phyloP scores from a whole-genome alignment of 2,797 vertebrate genomes.

The Danio albolineatus region DNA sequence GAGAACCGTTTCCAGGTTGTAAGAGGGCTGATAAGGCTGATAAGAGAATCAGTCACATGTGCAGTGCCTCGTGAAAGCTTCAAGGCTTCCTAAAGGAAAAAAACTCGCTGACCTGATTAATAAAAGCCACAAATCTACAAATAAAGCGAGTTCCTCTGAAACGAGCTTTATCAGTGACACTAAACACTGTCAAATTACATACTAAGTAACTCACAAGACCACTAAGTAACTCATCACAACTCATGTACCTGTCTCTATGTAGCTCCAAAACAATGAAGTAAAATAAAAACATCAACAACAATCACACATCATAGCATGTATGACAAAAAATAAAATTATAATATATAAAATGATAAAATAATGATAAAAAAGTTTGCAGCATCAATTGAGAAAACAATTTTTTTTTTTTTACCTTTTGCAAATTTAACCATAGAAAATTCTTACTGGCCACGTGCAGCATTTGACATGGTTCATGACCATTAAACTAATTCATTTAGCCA shows the following conservation, averaged over 20 bases:
- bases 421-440: too few species aligned
- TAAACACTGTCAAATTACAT: not conserved
- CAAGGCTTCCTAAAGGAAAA: slow-evolving; percentile 31
- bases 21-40: slow-evolving; percentile 42
- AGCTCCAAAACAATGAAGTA: not conserved
- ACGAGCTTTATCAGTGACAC: not conserved
- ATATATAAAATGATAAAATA: too few species aligned
- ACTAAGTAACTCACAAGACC: not conserved
- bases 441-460: too few species aligned
- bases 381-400: too few species aligned
- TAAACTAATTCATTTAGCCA: too few species aligned
- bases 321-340: not conserved
- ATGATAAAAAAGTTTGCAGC: too few species aligned
- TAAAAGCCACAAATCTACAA: slow-evolving; percentile 27
- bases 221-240: not conserved
- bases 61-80: slow-evolving; percentile 19
- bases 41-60: slow-evolving; percentile 43
- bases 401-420: too few species aligned
- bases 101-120: slow-evolving; percentile 15
- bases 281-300: not conserved
- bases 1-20: slow-evolving; percentile 31
- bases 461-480: too few species aligned
- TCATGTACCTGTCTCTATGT: not conserved
- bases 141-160: not conserved
- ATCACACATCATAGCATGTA: not conserved